Percentiles rank a stretch among this genome's conserved stretches.
Conservation (phyloP, 2,113 vertebrate species). For the Bolborhynchus lineola region DNA sequence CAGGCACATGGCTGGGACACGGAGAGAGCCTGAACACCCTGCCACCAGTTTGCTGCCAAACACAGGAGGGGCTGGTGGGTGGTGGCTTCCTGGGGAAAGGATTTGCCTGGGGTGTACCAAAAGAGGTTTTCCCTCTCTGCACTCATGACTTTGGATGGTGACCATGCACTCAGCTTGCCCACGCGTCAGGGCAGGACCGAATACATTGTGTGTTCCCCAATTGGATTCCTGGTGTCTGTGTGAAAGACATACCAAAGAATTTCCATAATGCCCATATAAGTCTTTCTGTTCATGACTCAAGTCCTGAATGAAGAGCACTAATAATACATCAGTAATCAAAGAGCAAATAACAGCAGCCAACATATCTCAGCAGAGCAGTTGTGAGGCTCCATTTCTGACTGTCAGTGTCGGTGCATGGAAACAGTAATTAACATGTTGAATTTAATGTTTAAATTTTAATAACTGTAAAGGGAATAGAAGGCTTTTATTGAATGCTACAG, state of each 20-base stretch:
- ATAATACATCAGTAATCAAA: slow-evolving; percentile 34
- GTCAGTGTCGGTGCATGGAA: not conserved
- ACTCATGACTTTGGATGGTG: not conserved
- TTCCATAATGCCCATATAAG: slow-evolving; percentile 23
- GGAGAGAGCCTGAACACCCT: not conserved
- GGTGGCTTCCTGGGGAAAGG: not conserved
- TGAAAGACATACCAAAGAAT: not conserved
- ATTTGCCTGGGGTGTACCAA: not conserved
- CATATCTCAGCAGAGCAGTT: slow-evolving; percentile 7
- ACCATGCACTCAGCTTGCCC: not conserved
- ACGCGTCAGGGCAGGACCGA: not conserved
- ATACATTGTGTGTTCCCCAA: not conserved
- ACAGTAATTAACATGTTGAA: slow-evolving; percentile 17
- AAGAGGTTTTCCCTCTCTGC: not conserved
- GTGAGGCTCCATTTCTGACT: slow-evolving; percentile 2
- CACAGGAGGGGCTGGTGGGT: not conserved
- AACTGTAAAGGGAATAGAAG: slow-evolving; percentile 25
- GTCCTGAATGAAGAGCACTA: slow-evolving; percentile 39
- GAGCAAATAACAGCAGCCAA: slow-evolving; percentile 8
- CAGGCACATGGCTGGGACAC: too few relatives aligned
- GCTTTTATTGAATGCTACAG: slow-evolving; percentile 11
- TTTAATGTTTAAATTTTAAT: slow-evolving; percentile 40
- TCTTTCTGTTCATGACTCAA: slow-evolving; percentile 14
- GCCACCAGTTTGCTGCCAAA: not conserved
- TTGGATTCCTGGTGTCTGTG: not conserved